These are phyloP conservation scores for Lonchura striata DNA, from an alignment of 2,113 vertebrate species.

Conservation along the genomic window DNA sequence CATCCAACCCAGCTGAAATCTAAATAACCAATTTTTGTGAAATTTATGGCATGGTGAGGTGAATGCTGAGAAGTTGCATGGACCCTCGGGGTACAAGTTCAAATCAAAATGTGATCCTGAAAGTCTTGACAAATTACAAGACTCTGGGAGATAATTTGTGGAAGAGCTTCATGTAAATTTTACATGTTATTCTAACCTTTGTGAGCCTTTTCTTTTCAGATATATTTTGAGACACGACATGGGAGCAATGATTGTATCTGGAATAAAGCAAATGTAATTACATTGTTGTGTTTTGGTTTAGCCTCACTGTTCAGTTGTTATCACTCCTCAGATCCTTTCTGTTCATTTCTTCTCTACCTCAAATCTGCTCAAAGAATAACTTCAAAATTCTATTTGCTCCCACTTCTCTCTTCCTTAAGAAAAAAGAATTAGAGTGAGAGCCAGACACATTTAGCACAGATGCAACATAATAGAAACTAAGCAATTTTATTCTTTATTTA, in stretches of 20 bases:
- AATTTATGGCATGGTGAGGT: background rate
- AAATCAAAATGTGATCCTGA: background rate
- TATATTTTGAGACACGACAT: background rate
- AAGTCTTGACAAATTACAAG: background rate
- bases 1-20: fast-evolving
- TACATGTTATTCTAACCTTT: background rate
- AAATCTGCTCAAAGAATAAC: background rate
- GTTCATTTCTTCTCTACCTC: background rate
- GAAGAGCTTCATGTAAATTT: background rate
- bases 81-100: background rate
- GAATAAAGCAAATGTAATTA: background rate
- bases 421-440: background rate
- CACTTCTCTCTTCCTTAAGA: background rate
- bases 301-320: background rate
- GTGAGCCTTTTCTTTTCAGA: background rate
- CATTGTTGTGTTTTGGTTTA: background rate
- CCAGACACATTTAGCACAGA: background rate
- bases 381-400: background rate
- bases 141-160: background rate
- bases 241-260: background rate
- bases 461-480: background rate
- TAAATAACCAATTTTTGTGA: background rate
- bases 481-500: background rate
- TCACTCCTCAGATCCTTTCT: background rate
- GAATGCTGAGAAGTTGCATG: background rate